Evolutionary conservation across 2,113 vertebrate species (phyloP).

Genomic region (Pogona vitticeps): DNA sequence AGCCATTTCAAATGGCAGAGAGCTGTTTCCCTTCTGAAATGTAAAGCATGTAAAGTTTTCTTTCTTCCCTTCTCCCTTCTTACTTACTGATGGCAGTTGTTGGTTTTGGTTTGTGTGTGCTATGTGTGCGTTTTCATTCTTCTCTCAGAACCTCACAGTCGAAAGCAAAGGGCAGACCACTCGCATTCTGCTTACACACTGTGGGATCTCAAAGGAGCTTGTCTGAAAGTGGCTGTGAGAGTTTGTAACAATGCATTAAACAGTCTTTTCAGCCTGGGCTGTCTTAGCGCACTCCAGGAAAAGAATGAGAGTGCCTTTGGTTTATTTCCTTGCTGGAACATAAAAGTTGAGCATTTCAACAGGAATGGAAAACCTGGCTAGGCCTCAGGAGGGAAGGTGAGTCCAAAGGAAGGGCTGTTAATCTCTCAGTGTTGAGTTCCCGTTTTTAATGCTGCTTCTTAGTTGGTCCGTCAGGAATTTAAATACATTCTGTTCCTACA

Average conservation of each 20-base stretch:
- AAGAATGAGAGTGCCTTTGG: constrained; percentile 27
- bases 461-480: constrained; percentile 13
- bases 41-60: constrained; percentile 5
- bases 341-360: constrained; percentile 37
- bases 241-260: constrained; percentile 17
- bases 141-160: constrained; percentile 39
- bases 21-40: not conserved
- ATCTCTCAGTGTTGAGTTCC: not conserved
- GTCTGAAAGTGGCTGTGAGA: constrained; percentile 43
- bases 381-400: constrained; percentile 57
- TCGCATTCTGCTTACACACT: constrained; percentile 41
- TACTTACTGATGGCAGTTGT: not conserved
- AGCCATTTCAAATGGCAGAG: not conserved
- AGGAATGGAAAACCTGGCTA: constrained; percentile 30
- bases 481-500: not conserved
- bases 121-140: constrained; percentile 28
- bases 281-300: not conserved
- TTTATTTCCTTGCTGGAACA: constrained; percentile 23
- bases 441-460: not conserved
- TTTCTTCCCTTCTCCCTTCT: constrained; percentile 14
- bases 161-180: constrained; percentile 54
- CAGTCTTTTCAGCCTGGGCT: not conserved
- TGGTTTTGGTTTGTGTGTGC: constrained; percentile 49
- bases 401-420: constrained; percentile 33
- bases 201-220: not conserved